These are phyloP conservation scores for Leptocoma aspasia DNA, from an alignment of 2,113 vertebrate species.

Conservation along the genomic window DNA sequence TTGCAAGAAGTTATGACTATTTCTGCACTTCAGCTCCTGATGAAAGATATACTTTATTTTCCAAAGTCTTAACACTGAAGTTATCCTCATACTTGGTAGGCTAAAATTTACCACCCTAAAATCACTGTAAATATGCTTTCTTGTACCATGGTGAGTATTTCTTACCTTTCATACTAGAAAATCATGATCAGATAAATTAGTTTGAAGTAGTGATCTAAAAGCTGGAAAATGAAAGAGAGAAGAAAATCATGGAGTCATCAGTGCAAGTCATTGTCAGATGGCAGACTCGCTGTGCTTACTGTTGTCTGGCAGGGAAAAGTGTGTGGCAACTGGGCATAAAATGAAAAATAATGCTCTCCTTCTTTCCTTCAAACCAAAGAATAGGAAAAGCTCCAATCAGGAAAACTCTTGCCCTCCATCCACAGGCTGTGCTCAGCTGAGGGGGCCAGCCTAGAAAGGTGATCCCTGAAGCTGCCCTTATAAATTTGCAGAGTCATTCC, in stretches of 20 bases:
- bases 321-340: rapidly evolving
- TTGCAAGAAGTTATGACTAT: neutral
- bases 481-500: neutral
- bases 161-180: neutral
- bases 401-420: neutral
- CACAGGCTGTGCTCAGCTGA: neutral
- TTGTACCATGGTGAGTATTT: neutral
- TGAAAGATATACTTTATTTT: neutral
- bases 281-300: neutral
- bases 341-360: neutral
- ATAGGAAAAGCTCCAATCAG: neutral
- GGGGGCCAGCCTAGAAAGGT: neutral
- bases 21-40: neutral
- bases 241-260: neutral
- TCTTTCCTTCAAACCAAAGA: neutral
- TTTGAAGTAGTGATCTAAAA: neutral
- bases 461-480: neutral
- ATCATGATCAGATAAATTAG: neutral
- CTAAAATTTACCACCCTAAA: neutral
- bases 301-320: neutral
- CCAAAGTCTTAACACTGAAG: neutral
- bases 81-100: neutral
- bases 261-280: neutral
- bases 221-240: neutral
- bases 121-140: neutral